These are phyloP conservation scores for Nephrotoma flavescens DNA, from an alignment of 2,888 invertebrate genomes.

Conservation along the genomic window DNA sequence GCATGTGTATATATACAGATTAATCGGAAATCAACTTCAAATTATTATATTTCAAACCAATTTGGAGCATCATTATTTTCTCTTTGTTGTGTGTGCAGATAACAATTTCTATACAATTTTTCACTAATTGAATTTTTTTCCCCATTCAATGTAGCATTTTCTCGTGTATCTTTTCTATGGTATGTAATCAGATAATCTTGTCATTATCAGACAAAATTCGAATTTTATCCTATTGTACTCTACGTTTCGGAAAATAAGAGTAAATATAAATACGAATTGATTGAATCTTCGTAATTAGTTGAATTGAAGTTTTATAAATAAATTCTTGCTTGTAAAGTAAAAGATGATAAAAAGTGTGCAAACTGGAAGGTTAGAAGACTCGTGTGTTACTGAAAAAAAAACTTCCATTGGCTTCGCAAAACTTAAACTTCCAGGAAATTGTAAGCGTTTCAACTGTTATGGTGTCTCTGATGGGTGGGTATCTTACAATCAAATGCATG, in stretches of 20 bases:
- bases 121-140: background rate
- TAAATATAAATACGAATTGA: background rate
- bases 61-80: background rate
- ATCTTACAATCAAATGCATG: too few relatives aligned
- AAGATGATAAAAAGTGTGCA: too few relatives aligned
- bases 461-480: too few relatives aligned
- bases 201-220: background rate
- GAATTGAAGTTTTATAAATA: background rate
- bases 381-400: too few relatives aligned
- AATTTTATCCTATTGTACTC: background rate
- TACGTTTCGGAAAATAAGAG: background rate
- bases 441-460: too few relatives aligned
- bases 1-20: background rate
- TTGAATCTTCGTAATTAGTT: background rate
- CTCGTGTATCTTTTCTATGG: background rate
- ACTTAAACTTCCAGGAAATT: too few relatives aligned
- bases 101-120: background rate
- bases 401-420: too few relatives aligned
- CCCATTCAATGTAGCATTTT: background rate
- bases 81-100: background rate
- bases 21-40: background rate
- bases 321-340: too few relatives aligned
- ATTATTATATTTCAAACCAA: background rate
- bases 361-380: too few relatives aligned
- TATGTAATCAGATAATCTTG: background rate